Base-by-base conservation (phyloP, 2,888 invertebrate genomes). In the Campoplex capitator region DNA sequence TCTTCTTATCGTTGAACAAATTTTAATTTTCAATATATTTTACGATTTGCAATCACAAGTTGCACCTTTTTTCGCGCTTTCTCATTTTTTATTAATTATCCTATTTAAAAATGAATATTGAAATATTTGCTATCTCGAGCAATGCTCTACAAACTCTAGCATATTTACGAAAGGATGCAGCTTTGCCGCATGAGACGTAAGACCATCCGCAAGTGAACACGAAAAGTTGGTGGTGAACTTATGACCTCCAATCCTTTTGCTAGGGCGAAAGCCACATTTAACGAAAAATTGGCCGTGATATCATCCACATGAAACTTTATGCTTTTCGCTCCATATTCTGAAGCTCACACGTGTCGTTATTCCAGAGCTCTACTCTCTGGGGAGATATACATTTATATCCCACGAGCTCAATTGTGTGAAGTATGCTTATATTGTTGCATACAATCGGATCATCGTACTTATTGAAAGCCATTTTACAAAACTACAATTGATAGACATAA, bases 201-300 rank as follows among this genome's bases (percentile, higher is more conserved):
- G 65, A 83, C 79, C 78, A 83, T 76, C 85, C 76, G 79, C 79
- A 18, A 48, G 79, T 32, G 45, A 56, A 32, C 68, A 68, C 78
- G 73, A 56, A 75, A 81, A 76, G 51, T 32, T 74, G 68, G 70
- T 68, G 67, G 81, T 88, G 84, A 88, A 88, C 88, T 88, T 88
- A 54, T 83, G 88, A 88, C 88, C 88, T 75, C 86, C 73, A 70
- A 77, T 32, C 7, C 28, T 74, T 54, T 67, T 11, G 51, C 75
- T 35, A 28, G 23, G 23, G 54, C 38, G 42, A 45, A 78, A 75
- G 51, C 68, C 62, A 62, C 68, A 32, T 35, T 62, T 48, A 2
- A 68, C 56, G 70, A 56, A 80, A 84, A 68, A 88, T 79, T 71
- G 65, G 71, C 42, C 58, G 75, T 70, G 51, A 73, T 58, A 78